Evolutionary conservation across 2,888 invertebrate species (phyloP).

Genomic region (Sussaba pulchella): DNA sequence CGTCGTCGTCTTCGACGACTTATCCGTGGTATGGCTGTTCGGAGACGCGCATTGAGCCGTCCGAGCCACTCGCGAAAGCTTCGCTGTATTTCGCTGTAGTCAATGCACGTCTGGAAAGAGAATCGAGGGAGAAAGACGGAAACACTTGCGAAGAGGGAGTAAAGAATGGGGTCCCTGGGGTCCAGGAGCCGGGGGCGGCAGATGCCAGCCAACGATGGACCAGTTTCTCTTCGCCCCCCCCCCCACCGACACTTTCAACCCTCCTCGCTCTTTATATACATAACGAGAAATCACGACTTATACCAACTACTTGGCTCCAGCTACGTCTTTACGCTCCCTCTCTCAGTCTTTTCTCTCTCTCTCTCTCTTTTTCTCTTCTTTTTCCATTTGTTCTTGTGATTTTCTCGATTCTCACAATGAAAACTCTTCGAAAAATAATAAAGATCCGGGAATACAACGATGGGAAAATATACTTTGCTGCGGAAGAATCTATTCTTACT

Average conservation of each 20-base stretch:
- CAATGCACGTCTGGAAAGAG: conserved; percentile 44
- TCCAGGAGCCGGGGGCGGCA: conserved; percentile 78
- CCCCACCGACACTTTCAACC: conserved; percentile 49
- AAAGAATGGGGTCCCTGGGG: conserved; percentile 71
- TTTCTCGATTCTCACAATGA: conserved; percentile 23
- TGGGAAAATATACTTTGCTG: conserved; percentile 34
- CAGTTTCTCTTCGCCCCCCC: conserved; percentile 74
- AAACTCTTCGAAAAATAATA: conserved; percentile 30
- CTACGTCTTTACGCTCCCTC: not conserved
- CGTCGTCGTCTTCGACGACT: conserved; percentile 47
- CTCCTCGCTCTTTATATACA: conserved; percentile 14
- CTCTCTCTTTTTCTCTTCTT: conserved; percentile 12
- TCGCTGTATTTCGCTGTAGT: conserved; percentile 45
- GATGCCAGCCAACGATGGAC: conserved; percentile 78
- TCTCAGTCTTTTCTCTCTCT: conserved; percentile 12
- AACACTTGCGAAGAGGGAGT: conserved; percentile 10
- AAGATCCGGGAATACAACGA: conserved; percentile 15
- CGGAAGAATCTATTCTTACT: conserved; percentile 47
- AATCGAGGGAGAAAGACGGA: conserved; percentile 27
- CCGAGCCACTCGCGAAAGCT: conserved; percentile 80
- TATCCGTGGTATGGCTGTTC: conserved; percentile 74
- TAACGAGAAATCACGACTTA: conserved; percentile 52
- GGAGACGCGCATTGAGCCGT: conserved; percentile 82
- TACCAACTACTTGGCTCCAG: not conserved
- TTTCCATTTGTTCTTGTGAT: not conserved